Evolutionary conservation across 2,113 vertebrate genomes (phyloP), one percentile per base, ranked within the genome.

Genomic region (Scalopus aquaticus): DNA sequence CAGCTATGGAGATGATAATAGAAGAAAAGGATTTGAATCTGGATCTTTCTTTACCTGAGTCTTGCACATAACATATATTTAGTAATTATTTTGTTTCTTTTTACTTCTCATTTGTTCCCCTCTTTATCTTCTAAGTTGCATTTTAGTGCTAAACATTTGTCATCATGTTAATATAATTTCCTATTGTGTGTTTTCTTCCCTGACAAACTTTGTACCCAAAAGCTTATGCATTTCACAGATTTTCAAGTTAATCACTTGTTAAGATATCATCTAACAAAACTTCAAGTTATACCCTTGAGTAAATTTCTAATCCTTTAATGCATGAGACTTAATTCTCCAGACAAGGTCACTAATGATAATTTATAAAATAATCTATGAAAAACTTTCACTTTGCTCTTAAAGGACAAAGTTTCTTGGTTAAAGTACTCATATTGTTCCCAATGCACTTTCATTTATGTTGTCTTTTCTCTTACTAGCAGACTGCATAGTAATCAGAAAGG

Each of bases 111-210:
- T 24, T 32, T 22, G 37, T 32, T 62, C 74, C 62, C 58, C 80
- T 76, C 32, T 79, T 65, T 65, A 86, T 77, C 42, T 58, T 65
- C 51, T 86, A 94, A 49, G 37, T 95, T 95, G 28, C 44, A 60
- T 67, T 72, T 84, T 90, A 60, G 15, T 37, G 56, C 44, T 85
- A 49, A 60, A 49, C 9, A 32, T 73, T n/a, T 88, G 9, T 39
- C 42, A 49, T 35, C 11, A 46, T 51, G 17, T 44, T 67, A 91
- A n/a, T 88, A 67, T 37, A 54, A 65, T 80, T 86, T 95, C 84
- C 44, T 15, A 51, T 51, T 51, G 49, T 51, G 49, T 49, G 30
- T 77, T 62, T 44, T 77, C 44, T 90, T 69, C 35, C 30, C 56
- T 64, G 12, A 54, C 28, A 92, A 72, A 78, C 85, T 77, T 80